Evolutionary conservation across 2,113 vertebrate species (phyloP), one percentile per base, ranked within the genome.

Genomic region (Dipodomys merriami): DNA sequence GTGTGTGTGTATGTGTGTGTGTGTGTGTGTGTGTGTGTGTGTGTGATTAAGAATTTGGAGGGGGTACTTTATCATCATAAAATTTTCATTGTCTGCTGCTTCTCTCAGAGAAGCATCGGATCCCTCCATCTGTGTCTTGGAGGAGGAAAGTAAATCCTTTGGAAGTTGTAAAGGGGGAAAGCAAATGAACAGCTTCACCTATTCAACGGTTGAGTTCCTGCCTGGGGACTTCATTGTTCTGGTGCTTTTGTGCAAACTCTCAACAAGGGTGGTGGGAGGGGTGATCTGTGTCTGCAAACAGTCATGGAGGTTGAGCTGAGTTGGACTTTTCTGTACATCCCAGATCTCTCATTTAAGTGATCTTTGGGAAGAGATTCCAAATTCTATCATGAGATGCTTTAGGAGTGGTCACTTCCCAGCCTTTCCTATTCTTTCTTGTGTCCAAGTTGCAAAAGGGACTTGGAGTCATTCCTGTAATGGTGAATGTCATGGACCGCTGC

Each of bases 81-180:
- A 96, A 96, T 91, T 91, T 96, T 97, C 96, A 98, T 96, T 95
- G 91, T 95, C 85, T 80, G 82, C 92, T 89, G 81, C 89, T 69
- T 22, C 93, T 97, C 69, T 95, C 27, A 16, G 76, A 88, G 84
- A 93, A 64, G 76, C 81, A 57, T 57, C 12, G 2, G 4, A 15
- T 74, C 79, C 29, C 80, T 89, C 87, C 6, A 8, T 92, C 83
- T 83, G 60, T 79, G 89, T 90, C 95, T 49, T 57, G 0, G 69
- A 78, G 69, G 73, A 90, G 74, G 95, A 95, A 35, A n/a, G 30
- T 44, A 79, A 92, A 71, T 30, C 64, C 84, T 90, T 81, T 77
- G 69, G 60, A 96, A 91, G 87, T 76, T 67, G 82, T n/a, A 30
- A 49, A 67, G 65, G 8, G 53, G 65, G 67, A 62, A 90, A 69